These are phyloP conservation scores for Pinna nobilis DNA, from an alignment of 1,140 invertebrate species.

Conservation along the genomic window DNA sequence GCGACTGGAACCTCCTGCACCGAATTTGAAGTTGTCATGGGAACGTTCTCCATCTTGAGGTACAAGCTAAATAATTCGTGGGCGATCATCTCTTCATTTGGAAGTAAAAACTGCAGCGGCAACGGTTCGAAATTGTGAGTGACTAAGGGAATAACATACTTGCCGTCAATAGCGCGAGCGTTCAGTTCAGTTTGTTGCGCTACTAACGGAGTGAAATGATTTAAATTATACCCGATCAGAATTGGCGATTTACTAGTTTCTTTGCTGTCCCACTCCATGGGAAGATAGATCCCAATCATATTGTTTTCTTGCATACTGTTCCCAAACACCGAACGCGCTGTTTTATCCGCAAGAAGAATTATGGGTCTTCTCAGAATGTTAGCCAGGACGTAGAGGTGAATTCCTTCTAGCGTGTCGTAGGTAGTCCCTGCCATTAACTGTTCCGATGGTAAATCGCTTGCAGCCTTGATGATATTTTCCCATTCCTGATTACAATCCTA, in stretches of 20 bases:
- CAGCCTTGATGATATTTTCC: slow-evolving; percentile 54
- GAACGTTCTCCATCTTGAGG: slow-evolving; percentile 58
- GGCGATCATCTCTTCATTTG: slow-evolving; percentile 56
- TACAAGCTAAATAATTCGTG: slow-evolving; percentile 59
- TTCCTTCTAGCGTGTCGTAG: slow-evolving; percentile 88
- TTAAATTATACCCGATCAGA: slow-evolving; percentile 88
- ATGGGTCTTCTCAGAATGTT: slow-evolving; percentile 89
- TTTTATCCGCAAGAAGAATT: slow-evolving; percentile 86
- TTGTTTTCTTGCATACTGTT: slow-evolving; percentile 73
- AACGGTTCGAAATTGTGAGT: slow-evolving; percentile 49
- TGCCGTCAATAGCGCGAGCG: background rate
- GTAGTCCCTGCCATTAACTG: slow-evolving; percentile 31
- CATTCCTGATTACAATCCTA: slow-evolving; percentile 61
- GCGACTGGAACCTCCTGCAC: slow-evolving; percentile 48
- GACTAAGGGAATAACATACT: slow-evolving; percentile 59
- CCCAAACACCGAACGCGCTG: slow-evolving; percentile 76
- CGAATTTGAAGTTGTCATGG: slow-evolving; percentile 32
- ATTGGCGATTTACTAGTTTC: slow-evolving; percentile 78
- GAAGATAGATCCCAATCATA: slow-evolving; percentile 90
- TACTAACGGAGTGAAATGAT: slow-evolving; percentile 88
- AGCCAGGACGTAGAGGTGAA: slow-evolving; percentile 89
- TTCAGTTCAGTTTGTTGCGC: slow-evolving; percentile 40
- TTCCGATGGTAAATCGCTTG: slow-evolving; percentile 31
- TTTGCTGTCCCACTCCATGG: slow-evolving; percentile 82
- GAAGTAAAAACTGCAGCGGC: slow-evolving; percentile 56